phyloP scores from a whole-genome alignment of 2,113 vertebrate species.

The Acrocephalus arundinaceus region DNA sequence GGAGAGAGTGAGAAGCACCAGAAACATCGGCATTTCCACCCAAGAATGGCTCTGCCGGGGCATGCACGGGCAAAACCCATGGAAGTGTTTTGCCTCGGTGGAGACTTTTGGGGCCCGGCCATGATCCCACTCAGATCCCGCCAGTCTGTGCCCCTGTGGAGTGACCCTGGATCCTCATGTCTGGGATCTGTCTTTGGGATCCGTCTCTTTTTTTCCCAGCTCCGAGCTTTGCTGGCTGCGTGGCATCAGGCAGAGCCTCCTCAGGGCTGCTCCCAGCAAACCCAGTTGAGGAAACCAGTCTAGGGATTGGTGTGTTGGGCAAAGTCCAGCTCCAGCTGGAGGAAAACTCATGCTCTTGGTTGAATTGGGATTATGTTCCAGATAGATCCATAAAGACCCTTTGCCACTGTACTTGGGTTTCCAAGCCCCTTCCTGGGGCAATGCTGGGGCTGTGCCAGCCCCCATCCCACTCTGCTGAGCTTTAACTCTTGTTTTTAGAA shows the following conservation, averaged over 20 bases:
- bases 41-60: rapidly evolving
- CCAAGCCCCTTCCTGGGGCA: background rate
- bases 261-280: background rate
- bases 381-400: background rate
- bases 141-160: rapidly evolving
- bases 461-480: background rate
- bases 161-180: rapidly evolving
- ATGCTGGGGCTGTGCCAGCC: background rate
- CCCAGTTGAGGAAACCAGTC: background rate
- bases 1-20: background rate
- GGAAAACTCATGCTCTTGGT: background rate
- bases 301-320: background rate
- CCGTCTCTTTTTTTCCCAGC: rapidly evolving
- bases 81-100: rapidly evolving
- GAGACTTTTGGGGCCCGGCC: rapidly evolving
- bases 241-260: background rate
- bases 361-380: background rate
- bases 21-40: rapidly evolving
- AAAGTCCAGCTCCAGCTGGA: background rate
- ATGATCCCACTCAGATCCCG: rapidly evolving
- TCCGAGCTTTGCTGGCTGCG: rapidly evolving
- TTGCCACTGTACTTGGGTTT: rapidly evolving
- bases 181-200: background rate
- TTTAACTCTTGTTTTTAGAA: constrained; percentile 14
- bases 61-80: background rate